Conservation (phyloP, 2,888 invertebrate species). For the Diarsia dahlii region DNA sequence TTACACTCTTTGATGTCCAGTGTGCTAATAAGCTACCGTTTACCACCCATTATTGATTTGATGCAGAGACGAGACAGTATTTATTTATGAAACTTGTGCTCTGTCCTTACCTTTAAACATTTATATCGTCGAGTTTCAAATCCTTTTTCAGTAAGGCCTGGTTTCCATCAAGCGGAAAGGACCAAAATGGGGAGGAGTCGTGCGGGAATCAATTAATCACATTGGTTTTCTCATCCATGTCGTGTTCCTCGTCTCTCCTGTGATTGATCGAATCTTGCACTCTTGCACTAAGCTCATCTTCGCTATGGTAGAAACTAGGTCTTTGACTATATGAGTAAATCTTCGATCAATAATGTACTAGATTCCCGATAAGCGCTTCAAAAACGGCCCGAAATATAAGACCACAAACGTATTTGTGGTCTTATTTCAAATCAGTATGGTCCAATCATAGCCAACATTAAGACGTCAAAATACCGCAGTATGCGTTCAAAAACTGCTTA, state of each 20-base stretch:
- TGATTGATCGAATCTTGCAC: not conserved
- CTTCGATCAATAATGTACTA: too few species aligned
- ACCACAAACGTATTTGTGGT: too few species aligned
- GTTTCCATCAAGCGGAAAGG: not conserved
- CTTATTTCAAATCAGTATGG: too few species aligned
- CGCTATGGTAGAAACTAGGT: not conserved
- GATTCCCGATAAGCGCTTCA: too few species aligned
- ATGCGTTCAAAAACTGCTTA: too few species aligned
- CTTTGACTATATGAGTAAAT: conserved; percentile 1
- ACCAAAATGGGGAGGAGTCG: not conserved
- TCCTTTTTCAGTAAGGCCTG: not conserved
- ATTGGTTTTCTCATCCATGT: not conserved
- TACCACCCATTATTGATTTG: not conserved
- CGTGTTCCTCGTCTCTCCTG: not conserved
- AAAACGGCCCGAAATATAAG: too few species aligned
- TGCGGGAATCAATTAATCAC: not conserved
- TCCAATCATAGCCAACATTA: too few species aligned
- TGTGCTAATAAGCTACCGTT: not conserved
- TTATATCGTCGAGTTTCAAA: not conserved
- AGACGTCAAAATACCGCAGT: too few species aligned
- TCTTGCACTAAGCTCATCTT: not conserved
- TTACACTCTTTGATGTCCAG: not conserved
- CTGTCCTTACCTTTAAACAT: not conserved
- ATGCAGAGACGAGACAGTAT: not conserved
- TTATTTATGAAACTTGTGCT: not conserved